Percentiles rank a stretch among this genome's conserved stretches.
Evolutionary conservation across 1,140 invertebrate genomes (phyloP).

Genomic region (Drosophila obscura): DNA sequence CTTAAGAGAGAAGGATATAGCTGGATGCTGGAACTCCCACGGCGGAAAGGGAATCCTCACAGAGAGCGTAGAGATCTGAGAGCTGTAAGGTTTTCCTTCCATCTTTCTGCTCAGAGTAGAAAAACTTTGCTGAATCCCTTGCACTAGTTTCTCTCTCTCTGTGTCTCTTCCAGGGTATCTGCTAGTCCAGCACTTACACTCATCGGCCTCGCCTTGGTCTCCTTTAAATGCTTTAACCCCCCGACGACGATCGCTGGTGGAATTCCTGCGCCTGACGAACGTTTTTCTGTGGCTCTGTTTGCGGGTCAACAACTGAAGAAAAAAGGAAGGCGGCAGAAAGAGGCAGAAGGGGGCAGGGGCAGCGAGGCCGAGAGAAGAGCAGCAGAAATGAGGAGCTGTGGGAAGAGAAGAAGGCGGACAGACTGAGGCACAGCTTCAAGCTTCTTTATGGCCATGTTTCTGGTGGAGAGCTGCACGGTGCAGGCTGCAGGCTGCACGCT

Average conservation of each 20-base stretch:
- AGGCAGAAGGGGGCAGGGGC: neutral
- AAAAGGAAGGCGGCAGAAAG: neutral
- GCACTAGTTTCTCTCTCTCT: too few relatives aligned
- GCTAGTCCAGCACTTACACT: neutral
- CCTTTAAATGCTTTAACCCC: conserved; percentile 36
- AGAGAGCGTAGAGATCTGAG: neutral
- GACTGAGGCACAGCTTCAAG: conserved; percentile 18
- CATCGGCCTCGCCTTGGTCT: neutral
- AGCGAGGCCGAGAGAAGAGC: neutral
- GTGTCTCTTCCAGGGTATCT: neutral
- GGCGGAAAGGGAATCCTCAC: neutral
- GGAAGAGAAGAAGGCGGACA: conserved; percentile 4
- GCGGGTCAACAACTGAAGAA: conserved; percentile 29
- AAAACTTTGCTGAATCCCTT: too few relatives aligned
- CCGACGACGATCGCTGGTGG: conserved; percentile 30
- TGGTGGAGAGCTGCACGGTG: too few relatives aligned
- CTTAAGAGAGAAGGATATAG: neutral
- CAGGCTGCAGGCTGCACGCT: neutral
- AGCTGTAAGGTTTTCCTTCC: too few relatives aligned
- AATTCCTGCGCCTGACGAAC: conserved; percentile 26
- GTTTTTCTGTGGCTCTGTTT: conserved; percentile 30
- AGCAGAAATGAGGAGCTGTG: too few relatives aligned
- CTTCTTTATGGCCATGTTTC: conserved; percentile 26
- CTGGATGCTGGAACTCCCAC: too few relatives aligned
- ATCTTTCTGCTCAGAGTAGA: too few relatives aligned